Evolutionary conservation across 2,888 invertebrate genomes (phyloP).

Genomic region (Nipponacmea schrenckii): DNA sequence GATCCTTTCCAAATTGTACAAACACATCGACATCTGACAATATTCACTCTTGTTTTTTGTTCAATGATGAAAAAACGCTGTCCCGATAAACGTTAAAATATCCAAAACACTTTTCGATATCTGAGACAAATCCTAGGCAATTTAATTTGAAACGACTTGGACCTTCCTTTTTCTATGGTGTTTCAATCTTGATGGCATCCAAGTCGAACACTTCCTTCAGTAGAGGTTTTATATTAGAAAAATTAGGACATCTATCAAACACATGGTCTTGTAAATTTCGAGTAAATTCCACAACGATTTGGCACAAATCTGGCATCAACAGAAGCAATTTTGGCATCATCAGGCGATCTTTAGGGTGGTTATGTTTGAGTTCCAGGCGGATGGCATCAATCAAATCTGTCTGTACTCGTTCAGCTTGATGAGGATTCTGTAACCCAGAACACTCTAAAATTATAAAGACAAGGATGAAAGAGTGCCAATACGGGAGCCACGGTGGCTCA

Average conservation of each 20-base stretch:
- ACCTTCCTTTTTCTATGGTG: neutral
- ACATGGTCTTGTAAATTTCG: slow-evolving; percentile 41
- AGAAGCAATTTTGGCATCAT: slow-evolving; percentile 52
- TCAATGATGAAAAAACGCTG: too few species aligned
- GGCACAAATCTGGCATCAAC: slow-evolving; percentile 51
- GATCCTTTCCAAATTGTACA: too few species aligned
- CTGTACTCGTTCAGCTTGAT: slow-evolving; percentile 47
- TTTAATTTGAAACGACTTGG: too few species aligned
- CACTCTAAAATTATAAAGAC: slow-evolving; percentile 35
- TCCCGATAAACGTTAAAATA: too few species aligned
- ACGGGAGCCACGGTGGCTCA: too few species aligned
- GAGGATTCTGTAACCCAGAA: slow-evolving; percentile 32
- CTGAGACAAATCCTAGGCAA: too few species aligned
- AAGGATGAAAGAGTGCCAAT: too few species aligned
- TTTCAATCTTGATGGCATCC: neutral
- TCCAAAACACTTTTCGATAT: too few species aligned
- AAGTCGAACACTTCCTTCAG: slow-evolving; percentile 54
- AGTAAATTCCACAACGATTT: slow-evolving; percentile 52
- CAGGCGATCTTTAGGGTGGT: slow-evolving; percentile 52
- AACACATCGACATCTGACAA: too few species aligned
- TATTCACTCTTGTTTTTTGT: too few species aligned
- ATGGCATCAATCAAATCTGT: slow-evolving; percentile 51
- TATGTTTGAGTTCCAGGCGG: slow-evolving; percentile 54
- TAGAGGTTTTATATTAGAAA: slow-evolving; percentile 47
- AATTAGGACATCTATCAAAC: slow-evolving; percentile 40